These are phyloP conservation scores for Agrilus planipennis DNA, from an alignment of 1,140 invertebrate genomes.

Conservation along the genomic window DNA sequence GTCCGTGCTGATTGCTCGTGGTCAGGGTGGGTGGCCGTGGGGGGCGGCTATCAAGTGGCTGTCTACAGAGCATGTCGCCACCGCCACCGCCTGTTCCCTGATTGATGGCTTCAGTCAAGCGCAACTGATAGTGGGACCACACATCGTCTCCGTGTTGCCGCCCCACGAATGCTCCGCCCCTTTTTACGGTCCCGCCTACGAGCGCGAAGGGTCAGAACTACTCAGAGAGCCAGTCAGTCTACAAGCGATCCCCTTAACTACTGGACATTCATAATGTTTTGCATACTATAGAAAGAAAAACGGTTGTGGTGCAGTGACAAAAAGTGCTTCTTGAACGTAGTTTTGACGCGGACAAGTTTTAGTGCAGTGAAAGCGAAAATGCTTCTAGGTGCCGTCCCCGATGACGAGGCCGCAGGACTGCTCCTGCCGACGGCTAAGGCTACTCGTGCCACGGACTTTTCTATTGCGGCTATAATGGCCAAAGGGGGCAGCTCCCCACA, in stretches of 20 bases:
- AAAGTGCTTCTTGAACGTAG: constrained; percentile 6
- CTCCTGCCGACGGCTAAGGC: constrained; percentile 29
- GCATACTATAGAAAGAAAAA: constrained; percentile 5
- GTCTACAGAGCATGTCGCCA: constrained; percentile 35
- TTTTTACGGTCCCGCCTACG: constrained; percentile 1
- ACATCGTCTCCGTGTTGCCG: constrained; percentile 19
- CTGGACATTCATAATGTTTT: constrained; percentile 16
- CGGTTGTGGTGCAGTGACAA: neutral
- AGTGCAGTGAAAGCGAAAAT: constrained; percentile 17
- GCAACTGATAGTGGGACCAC: constrained; percentile 31
- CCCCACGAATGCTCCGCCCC: constrained; percentile 12
- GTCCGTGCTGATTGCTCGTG: constrained; percentile 20
- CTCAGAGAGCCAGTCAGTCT: constrained; percentile 15
- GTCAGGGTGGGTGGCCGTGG: constrained; percentile 28
- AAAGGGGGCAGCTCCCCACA: constrained; percentile 41
- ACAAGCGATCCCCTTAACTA: constrained; percentile 14
- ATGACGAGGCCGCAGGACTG: constrained; percentile 26
- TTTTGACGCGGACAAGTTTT: constrained; percentile 2
- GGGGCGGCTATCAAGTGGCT: constrained; percentile 31
- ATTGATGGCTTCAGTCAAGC: constrained; percentile 33
- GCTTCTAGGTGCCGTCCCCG: constrained; percentile 32
- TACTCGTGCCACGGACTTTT: constrained; percentile 74
- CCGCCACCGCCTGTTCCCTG: constrained; percentile 32
- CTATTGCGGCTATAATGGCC: constrained; percentile 87
- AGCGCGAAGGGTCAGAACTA: constrained; percentile 9